Base-by-base conservation (phyloP, 1,140 invertebrate species). In the Ostrea edulis region DNA sequence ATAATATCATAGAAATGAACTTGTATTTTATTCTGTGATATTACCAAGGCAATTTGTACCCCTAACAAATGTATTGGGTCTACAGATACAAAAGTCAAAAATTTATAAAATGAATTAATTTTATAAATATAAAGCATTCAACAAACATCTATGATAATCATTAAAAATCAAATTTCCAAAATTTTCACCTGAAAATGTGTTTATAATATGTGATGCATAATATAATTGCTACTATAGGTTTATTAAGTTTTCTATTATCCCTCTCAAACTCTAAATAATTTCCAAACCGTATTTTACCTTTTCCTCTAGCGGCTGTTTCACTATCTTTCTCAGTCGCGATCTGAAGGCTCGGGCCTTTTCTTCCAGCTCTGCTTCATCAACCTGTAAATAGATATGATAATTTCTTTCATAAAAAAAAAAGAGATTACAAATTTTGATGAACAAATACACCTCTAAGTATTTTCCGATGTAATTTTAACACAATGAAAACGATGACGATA, bases 281-380 rank as follows among this genome's bases (percentile, higher is more conserved):
- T 62, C 55, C 55, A 62, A 20, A 20, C 55, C 55, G 0, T 20
- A 20, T 7, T 62, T 8, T 86, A 81, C 68, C 77, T 71, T 29
- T 35, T 81, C 86, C n/a, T 55, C 54, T 25, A 55, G 53, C 12
- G 77, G 86, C 53, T 86, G 68, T 82, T 82, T 68, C 8, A 22
- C 68, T 25, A 51, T 12, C 20, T 81, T 82, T 55, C 29, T 86
- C 86, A 55, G 51, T 14, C 86, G 25, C 7, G 71, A 77, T 52
- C 71, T 54, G 35, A 86, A 65, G 52, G 44, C 62, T 20, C 52
- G 22, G 8, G 77, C 44, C 17, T 55, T 86, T 86, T 86, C 68
- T 55, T 81, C 68, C 25, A 82, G 54, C 22, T 77, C 86, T 22
- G 68, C 86, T 44, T 81, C 68, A 86, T 82, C 86, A 55, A 58